Base-by-base conservation (phyloP, 2,888 invertebrate genomes). In the Nemotelus pantherinus region DNA sequence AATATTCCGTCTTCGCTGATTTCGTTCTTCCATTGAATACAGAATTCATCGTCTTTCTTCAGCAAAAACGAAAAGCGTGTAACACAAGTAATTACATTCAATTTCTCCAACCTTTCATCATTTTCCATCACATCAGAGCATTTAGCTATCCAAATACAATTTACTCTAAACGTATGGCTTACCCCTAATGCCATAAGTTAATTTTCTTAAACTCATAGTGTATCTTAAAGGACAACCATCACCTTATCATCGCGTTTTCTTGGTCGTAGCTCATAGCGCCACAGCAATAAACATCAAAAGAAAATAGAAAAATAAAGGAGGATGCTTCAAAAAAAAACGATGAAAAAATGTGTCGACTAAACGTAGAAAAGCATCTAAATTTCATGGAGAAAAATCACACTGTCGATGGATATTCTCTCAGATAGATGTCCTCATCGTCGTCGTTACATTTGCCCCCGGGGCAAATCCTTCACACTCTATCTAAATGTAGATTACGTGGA, bases 401-500 rank as follows among this genome's bases (percentile, higher is more conserved):
- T 55, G 48, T 50, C 25, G 50, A 45, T 47, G 74, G 47, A 47
- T 60, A 60, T 48, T 63, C 48, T 74, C 74, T 47, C 60, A 60
- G 74, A 74, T 50, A 74, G 74, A 74, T 60, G 60, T 74, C 63
- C 48, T 63, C 74, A 74, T 63, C 60, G 74, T 74, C 43, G 60
- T 74, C 53, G 70, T 55, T 70, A 41, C 70, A 70, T 7, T 55
- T 53, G 70, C 70, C 74, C 60, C 60, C 10, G 47, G 74, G 75
- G 68, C 68, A 74, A 75, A 77, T 77, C 55, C 70, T 79, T 79
- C 79, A 78, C 79, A 79, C 79, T 79, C 79, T 77, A 79, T 79
- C 79, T 79, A 79, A 79, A 78, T 79, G 79, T 77, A 79, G 79
- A 79, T 79, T 79, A 79, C 76, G 77, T 63, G 68, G 68, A 79